phyloP scores from a whole-genome alignment of 2,888 invertebrate species.

The Capitulum mitella region DNA sequence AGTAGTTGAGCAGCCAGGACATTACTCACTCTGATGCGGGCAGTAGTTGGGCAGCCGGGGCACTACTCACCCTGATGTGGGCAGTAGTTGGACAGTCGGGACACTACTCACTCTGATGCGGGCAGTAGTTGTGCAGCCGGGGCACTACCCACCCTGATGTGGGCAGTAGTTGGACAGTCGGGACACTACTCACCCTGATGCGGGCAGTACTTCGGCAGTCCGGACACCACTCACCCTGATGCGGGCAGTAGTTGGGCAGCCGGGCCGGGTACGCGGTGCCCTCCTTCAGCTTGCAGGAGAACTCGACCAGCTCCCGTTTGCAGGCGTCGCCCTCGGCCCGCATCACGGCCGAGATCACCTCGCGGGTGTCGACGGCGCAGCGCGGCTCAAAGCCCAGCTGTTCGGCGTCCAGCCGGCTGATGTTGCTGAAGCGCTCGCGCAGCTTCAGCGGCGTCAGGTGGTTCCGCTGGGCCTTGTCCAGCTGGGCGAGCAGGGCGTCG shows the following conservation, averaged over 20 bases:
- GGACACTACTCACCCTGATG: no score
- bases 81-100: no score
- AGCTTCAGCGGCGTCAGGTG: conserved; percentile 11
- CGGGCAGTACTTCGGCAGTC: no score
- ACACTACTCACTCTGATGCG: no score
- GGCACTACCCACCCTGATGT: no score
- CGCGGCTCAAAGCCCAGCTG: conserved; percentile 17
- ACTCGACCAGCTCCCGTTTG: not conserved
- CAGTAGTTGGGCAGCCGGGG: not conserved
- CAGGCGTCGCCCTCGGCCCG: not conserved
- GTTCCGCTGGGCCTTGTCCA: not conserved
- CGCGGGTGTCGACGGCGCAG: not conserved
- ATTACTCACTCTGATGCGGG: no score
- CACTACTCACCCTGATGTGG: no score
- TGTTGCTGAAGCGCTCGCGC: conserved; percentile 2
- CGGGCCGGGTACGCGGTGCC: not conserved
- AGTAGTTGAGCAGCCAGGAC: no score
- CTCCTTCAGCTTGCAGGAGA: not conserved
- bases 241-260: conserved; percentile 8
- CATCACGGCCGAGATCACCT: conserved; percentile 14
- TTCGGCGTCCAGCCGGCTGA: not conserved
- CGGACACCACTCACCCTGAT: not conserved
- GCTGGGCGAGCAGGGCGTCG: not conserved
- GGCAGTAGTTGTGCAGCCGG: no score
- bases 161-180: no score